phyloP scores from a whole-genome alignment of 2,113 vertebrate species.

The Kobus ellipsiprymnus region DNA sequence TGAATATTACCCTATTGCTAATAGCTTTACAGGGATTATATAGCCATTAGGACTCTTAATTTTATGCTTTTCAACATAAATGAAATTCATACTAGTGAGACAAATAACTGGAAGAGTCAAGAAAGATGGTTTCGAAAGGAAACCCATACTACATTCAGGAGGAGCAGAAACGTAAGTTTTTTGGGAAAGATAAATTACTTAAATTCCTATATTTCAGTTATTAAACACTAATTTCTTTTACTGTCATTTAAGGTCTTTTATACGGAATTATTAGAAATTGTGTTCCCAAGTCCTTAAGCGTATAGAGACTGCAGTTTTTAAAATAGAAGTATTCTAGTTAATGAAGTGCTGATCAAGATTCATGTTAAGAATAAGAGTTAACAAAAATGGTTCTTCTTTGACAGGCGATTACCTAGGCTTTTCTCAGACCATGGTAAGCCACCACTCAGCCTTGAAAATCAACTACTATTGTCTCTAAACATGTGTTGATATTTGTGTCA shows the following conservation, averaged over 20 bases:
- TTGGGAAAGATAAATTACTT: background rate
- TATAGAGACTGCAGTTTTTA: background rate
- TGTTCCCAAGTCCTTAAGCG: background rate
- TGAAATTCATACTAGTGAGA: background rate
- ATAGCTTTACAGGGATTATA: background rate
- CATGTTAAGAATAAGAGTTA: background rate
- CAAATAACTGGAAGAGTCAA: background rate
- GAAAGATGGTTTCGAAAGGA: background rate
- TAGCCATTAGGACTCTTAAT: background rate
- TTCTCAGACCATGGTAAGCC: background rate
- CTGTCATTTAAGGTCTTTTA: background rate
- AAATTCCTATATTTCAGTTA: background rate
- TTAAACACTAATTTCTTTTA: slow-evolving; percentile 15
- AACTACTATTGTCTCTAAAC: background rate
- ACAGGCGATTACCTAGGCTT: background rate
- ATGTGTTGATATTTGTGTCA: background rate
- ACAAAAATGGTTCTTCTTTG: background rate
- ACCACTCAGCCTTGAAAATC: background rate
- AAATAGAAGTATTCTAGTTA: background rate
- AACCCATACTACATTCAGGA: background rate
- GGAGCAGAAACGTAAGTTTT: background rate
- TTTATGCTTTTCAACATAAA: background rate
- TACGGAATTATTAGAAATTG: background rate
- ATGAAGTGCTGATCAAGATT: background rate
- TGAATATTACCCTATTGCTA: background rate